Percentiles rank a stretch among this genome's conserved stretches.
Conservation (phyloP, 2,797 vertebrate genomes). For the Pseudochromis fuscus region DNA sequence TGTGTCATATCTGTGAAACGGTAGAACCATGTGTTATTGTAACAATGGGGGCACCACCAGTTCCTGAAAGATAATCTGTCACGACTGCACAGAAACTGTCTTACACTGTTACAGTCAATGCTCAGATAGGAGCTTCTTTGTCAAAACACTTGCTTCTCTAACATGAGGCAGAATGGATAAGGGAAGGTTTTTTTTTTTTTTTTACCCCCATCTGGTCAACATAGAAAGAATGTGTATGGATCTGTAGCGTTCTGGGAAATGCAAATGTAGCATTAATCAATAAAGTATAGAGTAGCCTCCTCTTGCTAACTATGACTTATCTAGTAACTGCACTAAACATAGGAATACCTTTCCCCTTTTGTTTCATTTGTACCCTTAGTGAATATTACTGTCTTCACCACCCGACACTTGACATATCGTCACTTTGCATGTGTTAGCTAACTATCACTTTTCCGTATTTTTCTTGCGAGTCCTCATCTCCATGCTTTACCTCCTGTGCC, state of each 20-base stretch:
- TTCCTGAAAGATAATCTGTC: constrained; percentile 52
- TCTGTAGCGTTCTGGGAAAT: constrained; percentile 75
- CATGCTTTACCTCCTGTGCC: constrained; percentile 65
- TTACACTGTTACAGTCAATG: constrained; percentile 34
- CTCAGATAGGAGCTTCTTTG: constrained; percentile 20
- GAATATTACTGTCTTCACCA: constrained; percentile 26
- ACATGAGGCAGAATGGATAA: constrained; percentile 28
- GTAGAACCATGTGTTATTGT: constrained; percentile 38
- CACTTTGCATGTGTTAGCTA: constrained; percentile 28
- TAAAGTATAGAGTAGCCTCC: constrained; percentile 60
- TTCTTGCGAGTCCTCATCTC: constrained; percentile 39
- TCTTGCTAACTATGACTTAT: constrained; percentile 37
- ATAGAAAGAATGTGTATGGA: constrained; percentile 55
- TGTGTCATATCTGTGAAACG: constrained; percentile 55
- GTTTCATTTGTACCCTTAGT: constrained; percentile 4
- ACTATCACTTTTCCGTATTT: constrained; percentile 30
- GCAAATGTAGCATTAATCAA: constrained; percentile 67
- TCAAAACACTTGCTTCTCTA: constrained; percentile 48
- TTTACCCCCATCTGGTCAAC: constrained; percentile 9
- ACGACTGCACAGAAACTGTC: constrained; percentile 31
- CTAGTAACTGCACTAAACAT: constrained; percentile 41
- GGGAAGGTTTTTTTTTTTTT: too few relatives aligned
- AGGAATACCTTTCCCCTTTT: constrained; percentile 22
- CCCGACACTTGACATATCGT: constrained; percentile 39
- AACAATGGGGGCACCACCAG: constrained; percentile 29